These are phyloP conservation scores for Cyphotilapia sp. DNA, from an alignment of 2,113 vertebrate genomes.

Conservation along the genomic window DNA sequence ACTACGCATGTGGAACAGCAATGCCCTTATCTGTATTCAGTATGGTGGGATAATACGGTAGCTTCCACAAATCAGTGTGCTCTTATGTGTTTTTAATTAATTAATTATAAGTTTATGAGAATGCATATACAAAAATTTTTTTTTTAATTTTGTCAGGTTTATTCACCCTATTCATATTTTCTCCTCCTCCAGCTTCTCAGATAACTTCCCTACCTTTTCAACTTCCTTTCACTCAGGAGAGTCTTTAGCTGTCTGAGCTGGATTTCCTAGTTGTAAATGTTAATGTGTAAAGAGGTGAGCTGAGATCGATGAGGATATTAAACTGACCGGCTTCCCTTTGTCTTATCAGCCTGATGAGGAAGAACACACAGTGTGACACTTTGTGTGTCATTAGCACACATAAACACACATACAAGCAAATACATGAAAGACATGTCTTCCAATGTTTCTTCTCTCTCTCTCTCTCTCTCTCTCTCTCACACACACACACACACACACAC, in stretches of 20 bases:
- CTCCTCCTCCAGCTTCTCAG: not conserved
- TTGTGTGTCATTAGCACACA: not conserved
- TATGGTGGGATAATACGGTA: not conserved
- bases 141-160: not conserved
- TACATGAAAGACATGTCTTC: not conserved
- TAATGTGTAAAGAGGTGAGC: constrained; percentile 28
- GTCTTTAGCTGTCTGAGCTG: constrained; percentile 11
- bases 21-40: not conserved
- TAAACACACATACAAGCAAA: not conserved
- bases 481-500: not conserved
- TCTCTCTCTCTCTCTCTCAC: not conserved
- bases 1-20: not conserved
- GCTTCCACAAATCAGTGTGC: not conserved
- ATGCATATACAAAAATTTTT: not conserved
- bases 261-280: constrained; percentile 32
- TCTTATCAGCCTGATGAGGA: constrained; percentile 26
- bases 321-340: not conserved
- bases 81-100: not conserved
- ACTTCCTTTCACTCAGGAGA: constrained; percentile 20
- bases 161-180: not conserved
- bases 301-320: constrained; percentile 36
- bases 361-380: not conserved
- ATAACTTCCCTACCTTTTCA: not conserved
- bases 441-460: not conserved
- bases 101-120: not conserved